A percentile compares a stretch with the other conserved stretches of the same genome.
These are phyloP conservation scores for Lasioglossum vierecki DNA, from an alignment of 2,888 invertebrate genomes.

Conservation along the genomic window DNA sequence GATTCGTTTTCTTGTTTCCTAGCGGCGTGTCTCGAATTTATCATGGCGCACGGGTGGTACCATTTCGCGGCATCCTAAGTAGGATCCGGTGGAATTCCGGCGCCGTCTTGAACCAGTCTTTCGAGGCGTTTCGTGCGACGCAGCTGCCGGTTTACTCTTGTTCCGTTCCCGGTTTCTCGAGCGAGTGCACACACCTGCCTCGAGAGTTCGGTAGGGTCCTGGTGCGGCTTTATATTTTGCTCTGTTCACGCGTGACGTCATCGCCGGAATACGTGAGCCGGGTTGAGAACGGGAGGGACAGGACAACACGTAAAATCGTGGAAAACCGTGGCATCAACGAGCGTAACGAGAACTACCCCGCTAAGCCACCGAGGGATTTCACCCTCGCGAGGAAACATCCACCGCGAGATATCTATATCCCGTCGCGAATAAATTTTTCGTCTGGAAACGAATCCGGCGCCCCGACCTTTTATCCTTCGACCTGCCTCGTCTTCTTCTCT, in stretches of 20 bases:
- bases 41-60: constrained; percentile 53
- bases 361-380: constrained; percentile 58
- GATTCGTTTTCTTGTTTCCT: neutral
- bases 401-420: constrained; percentile 13
- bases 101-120: constrained; percentile 5
- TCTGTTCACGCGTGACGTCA: constrained; percentile 83
- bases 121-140: constrained; percentile 67
- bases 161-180: neutral
- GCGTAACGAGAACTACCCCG: constrained; percentile 59
- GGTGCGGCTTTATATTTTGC: constrained; percentile 81
- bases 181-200: constrained; percentile 68
- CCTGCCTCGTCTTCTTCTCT: neutral
- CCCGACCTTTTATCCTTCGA: neutral
- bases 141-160: constrained; percentile 29
- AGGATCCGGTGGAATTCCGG: constrained; percentile 47
- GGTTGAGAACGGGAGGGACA: constrained; percentile 68
- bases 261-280: constrained; percentile 83
- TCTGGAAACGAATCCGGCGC: neutral
- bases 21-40: neutral
- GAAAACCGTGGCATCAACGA: constrained; percentile 61
- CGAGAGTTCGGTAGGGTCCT: constrained; percentile 61
- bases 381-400: constrained; percentile 43
- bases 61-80: constrained; percentile 68
- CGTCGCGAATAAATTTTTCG: constrained; percentile 51
- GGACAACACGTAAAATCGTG: constrained; percentile 66